A percentile compares a stretch with the other conserved stretches of the same genome.
Conservation (phyloP, 1,140 invertebrate genomes). For the Apis florea region DNA sequence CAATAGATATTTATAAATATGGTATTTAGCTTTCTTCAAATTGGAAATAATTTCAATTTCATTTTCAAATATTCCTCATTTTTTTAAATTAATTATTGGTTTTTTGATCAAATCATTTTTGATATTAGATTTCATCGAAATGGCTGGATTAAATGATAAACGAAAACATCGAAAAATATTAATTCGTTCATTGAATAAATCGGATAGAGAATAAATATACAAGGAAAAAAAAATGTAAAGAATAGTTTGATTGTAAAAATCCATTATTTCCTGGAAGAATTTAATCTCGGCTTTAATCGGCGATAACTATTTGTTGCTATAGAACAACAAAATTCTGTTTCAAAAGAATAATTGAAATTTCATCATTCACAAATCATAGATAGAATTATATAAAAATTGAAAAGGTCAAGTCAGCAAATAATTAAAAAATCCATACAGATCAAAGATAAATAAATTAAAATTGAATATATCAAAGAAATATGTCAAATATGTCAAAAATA, state of each 20-base stretch:
- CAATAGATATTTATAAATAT: no score
- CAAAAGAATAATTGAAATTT: not conserved
- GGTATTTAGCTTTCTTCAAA: not conserved
- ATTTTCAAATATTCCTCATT: slow-evolving; percentile 2
- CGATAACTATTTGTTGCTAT: not conserved
- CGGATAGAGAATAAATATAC: not conserved
- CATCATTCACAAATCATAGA: no score
- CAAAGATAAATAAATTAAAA: no score
- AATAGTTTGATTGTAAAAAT: not conserved
- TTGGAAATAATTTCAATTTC: not conserved
- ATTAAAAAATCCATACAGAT: no score
- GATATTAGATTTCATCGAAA: not conserved
- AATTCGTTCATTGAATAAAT: not conserved
- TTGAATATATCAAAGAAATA: no score
- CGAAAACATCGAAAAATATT: not conserved
- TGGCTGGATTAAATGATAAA: not conserved
- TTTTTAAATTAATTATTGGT: not conserved
- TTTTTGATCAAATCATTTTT: not conserved
- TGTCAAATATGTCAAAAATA: no score
- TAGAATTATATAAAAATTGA: no score
- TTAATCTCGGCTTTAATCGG: not conserved
- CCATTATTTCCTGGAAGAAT: not conserved
- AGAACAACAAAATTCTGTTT: not conserved
- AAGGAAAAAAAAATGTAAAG: not conserved
- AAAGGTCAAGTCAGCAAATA: no score